Evolutionary conservation across 2,888 invertebrate species (phyloP).

Genomic region (Acronicta alni): DNA sequence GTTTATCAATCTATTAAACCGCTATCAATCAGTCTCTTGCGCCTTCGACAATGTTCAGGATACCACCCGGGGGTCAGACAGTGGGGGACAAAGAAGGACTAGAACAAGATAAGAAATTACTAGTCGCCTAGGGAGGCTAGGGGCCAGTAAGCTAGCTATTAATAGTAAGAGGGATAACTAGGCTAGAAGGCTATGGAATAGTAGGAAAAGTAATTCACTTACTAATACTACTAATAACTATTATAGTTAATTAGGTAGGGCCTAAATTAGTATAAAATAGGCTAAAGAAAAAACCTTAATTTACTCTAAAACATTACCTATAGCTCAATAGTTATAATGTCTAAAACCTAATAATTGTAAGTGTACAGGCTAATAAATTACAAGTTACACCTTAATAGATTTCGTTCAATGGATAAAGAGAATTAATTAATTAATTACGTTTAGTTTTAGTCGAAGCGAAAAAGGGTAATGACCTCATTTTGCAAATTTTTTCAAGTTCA

Average conservation of each 20-base stretch:
- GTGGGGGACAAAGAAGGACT: conserved; percentile 63
- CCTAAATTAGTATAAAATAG: no score
- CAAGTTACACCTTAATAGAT: conserved; percentile 1
- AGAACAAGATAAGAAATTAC: conserved; percentile 65
- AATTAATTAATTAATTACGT: conserved; percentile 25
- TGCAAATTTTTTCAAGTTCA: background rate
- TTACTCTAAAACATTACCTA: background rate
- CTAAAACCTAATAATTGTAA: background rate
- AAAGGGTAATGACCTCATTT: conserved; percentile 47
- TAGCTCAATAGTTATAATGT: background rate
- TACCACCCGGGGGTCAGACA: conserved; percentile 62
- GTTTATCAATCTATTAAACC: conserved; percentile 25
- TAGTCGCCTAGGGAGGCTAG: conserved; percentile 43
- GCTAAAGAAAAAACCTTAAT: background rate
- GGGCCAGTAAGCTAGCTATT: conserved; percentile 21
- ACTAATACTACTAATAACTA: no score
- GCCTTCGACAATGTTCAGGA: conserved; percentile 65
- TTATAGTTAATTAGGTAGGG: background rate
- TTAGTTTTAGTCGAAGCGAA: conserved; percentile 36
- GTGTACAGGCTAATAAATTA: conserved; percentile 8
- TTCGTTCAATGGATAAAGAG: conserved; percentile 10
- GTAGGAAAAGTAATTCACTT: background rate
- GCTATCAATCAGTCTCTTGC: conserved; percentile 44
- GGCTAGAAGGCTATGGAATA: conserved; percentile 5
- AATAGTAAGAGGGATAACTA: conserved; percentile 3